Percentiles rank a stretch among this genome's conserved stretches.
Evolutionary conservation across 2,888 invertebrate genomes (phyloP).

Genomic region (Hydroisotoma schaefferi): DNA sequence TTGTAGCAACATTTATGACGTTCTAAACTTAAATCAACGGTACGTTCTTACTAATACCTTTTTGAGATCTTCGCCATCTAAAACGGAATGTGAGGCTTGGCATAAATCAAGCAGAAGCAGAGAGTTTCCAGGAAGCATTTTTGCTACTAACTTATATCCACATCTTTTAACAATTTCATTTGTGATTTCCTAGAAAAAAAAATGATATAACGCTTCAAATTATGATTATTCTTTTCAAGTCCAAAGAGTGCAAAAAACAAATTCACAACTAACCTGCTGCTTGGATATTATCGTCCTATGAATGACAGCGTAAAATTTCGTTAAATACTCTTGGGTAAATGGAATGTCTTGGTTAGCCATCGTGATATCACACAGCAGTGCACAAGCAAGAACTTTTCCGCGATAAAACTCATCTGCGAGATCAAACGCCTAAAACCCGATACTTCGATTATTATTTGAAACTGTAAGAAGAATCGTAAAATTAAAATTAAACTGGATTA

Average conservation of each 20-base stretch:
- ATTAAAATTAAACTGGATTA: too few relatives aligned
- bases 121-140: constrained; percentile 83
- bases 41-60: constrained; percentile 51
- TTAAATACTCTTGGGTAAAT: constrained; percentile 67
- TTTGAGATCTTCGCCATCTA: constrained; percentile 72
- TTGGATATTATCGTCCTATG: constrained; percentile 64
- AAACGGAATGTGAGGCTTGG: constrained; percentile 80
- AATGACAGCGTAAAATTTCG: constrained; percentile 80
- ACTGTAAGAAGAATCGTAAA: constrained; percentile 1
- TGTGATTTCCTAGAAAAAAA: constrained; percentile 63
- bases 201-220: too few relatives aligned
- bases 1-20: neutral
- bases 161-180: constrained; percentile 73
- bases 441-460: neutral
- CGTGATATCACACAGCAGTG: constrained; percentile 74
- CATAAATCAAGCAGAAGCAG: constrained; percentile 82
- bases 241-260: constrained; percentile 6
- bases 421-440: constrained; percentile 60
- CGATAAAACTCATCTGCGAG: constrained; percentile 67
- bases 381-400: constrained; percentile 82
- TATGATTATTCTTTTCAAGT: constrained; percentile 5
- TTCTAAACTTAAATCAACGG: neutral
- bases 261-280: constrained; percentile 59
- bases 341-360: constrained; percentile 75
- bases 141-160: constrained; percentile 78